Conservation (phyloP, 2,113 vertebrate species). For the Podarcis muralis region DNA sequence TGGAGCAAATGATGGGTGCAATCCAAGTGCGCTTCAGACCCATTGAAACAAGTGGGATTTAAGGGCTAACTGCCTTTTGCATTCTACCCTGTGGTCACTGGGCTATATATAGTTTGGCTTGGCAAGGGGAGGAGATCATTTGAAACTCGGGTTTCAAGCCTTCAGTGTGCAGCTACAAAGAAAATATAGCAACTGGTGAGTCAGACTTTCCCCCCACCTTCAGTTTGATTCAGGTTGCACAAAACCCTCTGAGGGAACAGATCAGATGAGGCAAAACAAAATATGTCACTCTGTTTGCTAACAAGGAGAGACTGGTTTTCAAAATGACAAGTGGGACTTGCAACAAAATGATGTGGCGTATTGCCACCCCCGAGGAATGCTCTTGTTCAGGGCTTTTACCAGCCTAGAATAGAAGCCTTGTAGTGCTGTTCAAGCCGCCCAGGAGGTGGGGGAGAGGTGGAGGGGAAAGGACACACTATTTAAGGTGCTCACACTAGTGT, state of each 20-base stretch:
- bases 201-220: background rate
- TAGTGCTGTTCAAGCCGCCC: background rate
- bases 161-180: background rate
- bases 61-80: background rate
- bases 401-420: background rate
- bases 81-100: background rate
- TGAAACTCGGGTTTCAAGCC: conserved; percentile 7
- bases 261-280: background rate
- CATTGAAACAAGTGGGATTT: background rate
- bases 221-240: background rate
- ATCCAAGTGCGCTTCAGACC: background rate
- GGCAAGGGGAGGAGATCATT: background rate
- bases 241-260: background rate
- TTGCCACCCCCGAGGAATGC: background rate
- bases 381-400: background rate
- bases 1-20: background rate
- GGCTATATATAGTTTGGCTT: background rate
- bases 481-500: too few relatives aligned
- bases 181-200: conserved; percentile 2
- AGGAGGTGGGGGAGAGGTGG: background rate
- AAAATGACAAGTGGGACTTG: background rate
- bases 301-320: background rate
- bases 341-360: background rate
- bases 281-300: background rate
- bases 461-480: background rate